Conservation (phyloP, 64 coral and sea anemone species). For the Porites australiensis region DNA sequence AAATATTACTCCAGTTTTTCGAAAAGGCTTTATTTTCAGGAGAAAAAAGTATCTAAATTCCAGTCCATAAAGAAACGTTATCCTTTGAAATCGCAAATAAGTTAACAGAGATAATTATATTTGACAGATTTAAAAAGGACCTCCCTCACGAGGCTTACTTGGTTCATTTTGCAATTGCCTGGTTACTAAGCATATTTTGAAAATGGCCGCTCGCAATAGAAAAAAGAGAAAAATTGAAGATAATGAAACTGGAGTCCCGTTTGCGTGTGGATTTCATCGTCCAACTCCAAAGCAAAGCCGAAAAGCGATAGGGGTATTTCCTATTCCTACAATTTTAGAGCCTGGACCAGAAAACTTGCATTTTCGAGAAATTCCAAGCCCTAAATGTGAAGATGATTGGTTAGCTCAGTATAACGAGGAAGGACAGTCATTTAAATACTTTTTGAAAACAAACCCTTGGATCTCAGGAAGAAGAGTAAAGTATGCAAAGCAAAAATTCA, state of each 20-base stretch:
- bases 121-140: too few relatives aligned
- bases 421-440: conserved; percentile 80
- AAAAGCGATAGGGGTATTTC: conserved; percentile 56
- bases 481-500: conserved; percentile 61
- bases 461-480: conserved; percentile 67
- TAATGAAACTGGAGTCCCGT: conserved; percentile 4
- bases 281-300: conserved; percentile 72
- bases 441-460: conserved; percentile 76
- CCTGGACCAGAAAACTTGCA: conserved; percentile 23
- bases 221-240: conserved; percentile 40
- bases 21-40: too few relatives aligned
- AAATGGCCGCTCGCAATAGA: conserved; percentile 65
- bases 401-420: conserved; percentile 77
- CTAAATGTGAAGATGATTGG: conserved; percentile 73
- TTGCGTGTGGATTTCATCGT: conserved; percentile 68
- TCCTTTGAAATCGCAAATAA: too few relatives aligned
- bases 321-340: conserved; percentile 32
- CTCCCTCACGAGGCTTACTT: too few relatives aligned
- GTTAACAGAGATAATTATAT: too few relatives aligned
- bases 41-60: too few relatives aligned
- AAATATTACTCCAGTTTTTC: too few relatives aligned
- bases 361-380: conserved; percentile 59
- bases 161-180: background rate
- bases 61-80: too few relatives aligned
- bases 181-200: conserved; percentile 20